Conservation (phyloP, 2,888 invertebrate genomes). For the Nezara viridula region DNA sequence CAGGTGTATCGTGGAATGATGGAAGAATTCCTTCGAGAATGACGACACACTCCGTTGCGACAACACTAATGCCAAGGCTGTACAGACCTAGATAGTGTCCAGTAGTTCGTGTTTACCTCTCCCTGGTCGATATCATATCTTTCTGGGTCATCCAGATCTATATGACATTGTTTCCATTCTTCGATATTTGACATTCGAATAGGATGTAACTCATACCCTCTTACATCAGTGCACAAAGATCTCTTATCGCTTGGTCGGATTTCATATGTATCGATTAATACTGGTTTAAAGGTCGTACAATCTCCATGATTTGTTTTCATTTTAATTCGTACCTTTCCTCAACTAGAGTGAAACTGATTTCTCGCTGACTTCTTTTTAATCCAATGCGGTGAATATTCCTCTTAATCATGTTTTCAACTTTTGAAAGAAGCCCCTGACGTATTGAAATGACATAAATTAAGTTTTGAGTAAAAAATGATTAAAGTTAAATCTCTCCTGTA, state of each 20-base stretch:
- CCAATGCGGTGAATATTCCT: background rate
- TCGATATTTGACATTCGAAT: background rate
- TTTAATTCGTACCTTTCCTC: background rate
- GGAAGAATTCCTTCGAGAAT: background rate
- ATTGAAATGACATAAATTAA: too few relatives aligned
- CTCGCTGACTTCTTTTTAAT: background rate
- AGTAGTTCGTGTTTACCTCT: background rate
- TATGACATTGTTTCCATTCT: background rate
- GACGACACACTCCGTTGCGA: conserved; percentile 7
- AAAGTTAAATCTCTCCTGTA: too few relatives aligned
- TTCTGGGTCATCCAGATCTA: conserved; percentile 24
- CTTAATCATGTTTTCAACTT: background rate
- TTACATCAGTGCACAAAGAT: background rate
- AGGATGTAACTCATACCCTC: background rate
- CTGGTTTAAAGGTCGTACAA: conserved; percentile 1
- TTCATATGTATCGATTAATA: conserved; percentile 31
- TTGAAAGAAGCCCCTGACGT: too few relatives aligned
- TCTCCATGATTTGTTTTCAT: background rate
- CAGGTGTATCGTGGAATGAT: background rate
- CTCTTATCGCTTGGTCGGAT: background rate
- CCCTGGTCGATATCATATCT: background rate
- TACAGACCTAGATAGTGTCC: background rate
- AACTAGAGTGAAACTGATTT: background rate
- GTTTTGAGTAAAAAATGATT: too few relatives aligned
- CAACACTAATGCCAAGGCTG: conserved; percentile 46